phyloP scores from a whole-genome alignment of 2,113 vertebrate species.

The Colinus virginianus region DNA sequence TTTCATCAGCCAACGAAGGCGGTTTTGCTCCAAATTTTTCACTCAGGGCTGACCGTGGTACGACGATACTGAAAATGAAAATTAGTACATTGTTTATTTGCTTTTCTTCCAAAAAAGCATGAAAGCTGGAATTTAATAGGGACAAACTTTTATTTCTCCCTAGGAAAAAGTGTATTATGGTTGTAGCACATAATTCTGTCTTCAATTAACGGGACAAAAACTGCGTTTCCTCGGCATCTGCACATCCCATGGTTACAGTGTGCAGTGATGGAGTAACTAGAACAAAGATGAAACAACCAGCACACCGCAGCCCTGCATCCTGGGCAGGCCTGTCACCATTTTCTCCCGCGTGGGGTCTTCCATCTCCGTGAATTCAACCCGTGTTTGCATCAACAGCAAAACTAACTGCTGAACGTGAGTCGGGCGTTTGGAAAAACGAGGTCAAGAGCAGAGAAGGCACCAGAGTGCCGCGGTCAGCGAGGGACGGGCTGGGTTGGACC shows the following conservation, averaged over 20 bases:
- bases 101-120: background rate
- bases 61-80: background rate
- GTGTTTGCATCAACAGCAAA: background rate
- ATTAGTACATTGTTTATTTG: rapidly evolving
- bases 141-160: background rate
- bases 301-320: background rate
- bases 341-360: background rate
- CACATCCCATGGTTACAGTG: background rate
- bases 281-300: background rate
- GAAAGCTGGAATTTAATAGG: background rate
- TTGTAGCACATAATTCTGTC: background rate
- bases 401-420: rapidly evolving
- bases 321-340: background rate
- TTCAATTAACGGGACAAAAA: background rate
- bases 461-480: too few species aligned
- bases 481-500: too few species aligned
- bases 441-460: too few species aligned
- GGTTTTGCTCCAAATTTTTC: background rate
- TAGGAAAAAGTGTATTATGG: background rate
- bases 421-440: too few species aligned
- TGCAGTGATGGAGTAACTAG: rapidly evolving
- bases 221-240: background rate
- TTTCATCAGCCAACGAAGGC: background rate
- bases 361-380: background rate
- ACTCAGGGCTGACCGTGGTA: background rate